Conservation (phyloP, 2,888 invertebrate species). For the Polyommatus icarus region DNA sequence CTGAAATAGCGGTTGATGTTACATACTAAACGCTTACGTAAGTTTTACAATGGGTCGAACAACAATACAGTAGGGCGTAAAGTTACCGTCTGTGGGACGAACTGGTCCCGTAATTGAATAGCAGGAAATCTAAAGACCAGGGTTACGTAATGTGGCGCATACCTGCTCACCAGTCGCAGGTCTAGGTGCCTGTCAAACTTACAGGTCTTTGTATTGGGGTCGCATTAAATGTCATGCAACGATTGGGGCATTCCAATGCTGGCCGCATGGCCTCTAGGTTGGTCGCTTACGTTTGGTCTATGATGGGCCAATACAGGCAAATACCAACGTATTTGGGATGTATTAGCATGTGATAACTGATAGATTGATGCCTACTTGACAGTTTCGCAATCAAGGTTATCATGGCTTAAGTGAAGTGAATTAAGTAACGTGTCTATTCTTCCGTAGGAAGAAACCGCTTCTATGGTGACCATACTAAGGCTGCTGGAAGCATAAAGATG, state of each 20-base stretch:
- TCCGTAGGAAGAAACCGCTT: too few relatives aligned
- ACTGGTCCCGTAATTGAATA: conserved; percentile 32
- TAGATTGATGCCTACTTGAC: too few relatives aligned
- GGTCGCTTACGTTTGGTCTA: neutral
- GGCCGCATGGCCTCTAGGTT: neutral
- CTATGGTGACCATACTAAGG: too few relatives aligned
- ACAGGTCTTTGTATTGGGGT: neutral
- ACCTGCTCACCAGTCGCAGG: neutral
- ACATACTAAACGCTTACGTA: conserved; percentile 33
- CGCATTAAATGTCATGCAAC: neutral
- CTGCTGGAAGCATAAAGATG: too few relatives aligned
- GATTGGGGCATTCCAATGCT: neutral
- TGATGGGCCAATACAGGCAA: too few relatives aligned
- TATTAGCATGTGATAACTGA: too few relatives aligned
- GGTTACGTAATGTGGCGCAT: conserved; percentile 10
- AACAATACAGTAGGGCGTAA: conserved; percentile 39
- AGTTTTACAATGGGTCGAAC: conserved; percentile 37
- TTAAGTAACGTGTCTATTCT: too few relatives aligned
- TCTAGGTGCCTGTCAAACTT: conserved; percentile 8
- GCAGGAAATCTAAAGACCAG: conserved; percentile 31
- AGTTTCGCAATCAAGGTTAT: too few relatives aligned
- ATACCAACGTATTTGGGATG: too few relatives aligned
- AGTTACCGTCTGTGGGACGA: conserved; percentile 34
- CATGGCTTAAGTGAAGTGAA: too few relatives aligned
- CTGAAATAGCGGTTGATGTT: neutral